Percentiles rank a stretch among this genome's conserved stretches.
These are phyloP conservation scores for Piprites chloris DNA, from an alignment of 2,113 vertebrate genomes.

Conservation along the genomic window DNA sequence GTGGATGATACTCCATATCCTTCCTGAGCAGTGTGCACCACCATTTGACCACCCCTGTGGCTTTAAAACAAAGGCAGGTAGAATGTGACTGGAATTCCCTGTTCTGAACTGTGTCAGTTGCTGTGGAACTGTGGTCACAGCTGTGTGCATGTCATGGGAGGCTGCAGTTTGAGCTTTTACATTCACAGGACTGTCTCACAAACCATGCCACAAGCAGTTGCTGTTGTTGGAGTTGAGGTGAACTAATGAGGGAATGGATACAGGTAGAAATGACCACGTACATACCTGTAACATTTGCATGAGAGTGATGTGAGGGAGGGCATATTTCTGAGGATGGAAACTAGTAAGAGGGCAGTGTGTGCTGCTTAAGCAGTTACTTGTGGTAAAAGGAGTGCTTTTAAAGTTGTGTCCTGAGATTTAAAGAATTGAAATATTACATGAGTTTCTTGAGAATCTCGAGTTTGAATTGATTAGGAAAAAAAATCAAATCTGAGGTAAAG, in stretches of 20 bases:
- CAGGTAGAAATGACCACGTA: background rate
- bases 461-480: background rate
- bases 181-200: background rate
- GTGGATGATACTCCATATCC: background rate
- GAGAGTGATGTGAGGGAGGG: accelerated
- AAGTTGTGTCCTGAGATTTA: background rate
- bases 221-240: background rate
- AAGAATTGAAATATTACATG: background rate
- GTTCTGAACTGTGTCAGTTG: background rate
- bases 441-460: background rate
- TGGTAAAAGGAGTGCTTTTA: background rate
- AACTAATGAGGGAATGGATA: background rate
- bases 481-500: background rate
- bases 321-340: background rate
- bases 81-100: background rate
- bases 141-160: background rate
- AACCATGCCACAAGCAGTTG: background rate
- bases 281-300: accelerated
- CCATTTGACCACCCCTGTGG: background rate
- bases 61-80: background rate
- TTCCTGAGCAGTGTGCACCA: background rate
- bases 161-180: background rate
- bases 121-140: background rate
- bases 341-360: background rate
- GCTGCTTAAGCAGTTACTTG: background rate